Percentiles rank a stretch among this genome's conserved stretches.
phyloP scores from a whole-genome alignment of 64 coral and sea anemone genomes.

The Montipora foliosa region DNA sequence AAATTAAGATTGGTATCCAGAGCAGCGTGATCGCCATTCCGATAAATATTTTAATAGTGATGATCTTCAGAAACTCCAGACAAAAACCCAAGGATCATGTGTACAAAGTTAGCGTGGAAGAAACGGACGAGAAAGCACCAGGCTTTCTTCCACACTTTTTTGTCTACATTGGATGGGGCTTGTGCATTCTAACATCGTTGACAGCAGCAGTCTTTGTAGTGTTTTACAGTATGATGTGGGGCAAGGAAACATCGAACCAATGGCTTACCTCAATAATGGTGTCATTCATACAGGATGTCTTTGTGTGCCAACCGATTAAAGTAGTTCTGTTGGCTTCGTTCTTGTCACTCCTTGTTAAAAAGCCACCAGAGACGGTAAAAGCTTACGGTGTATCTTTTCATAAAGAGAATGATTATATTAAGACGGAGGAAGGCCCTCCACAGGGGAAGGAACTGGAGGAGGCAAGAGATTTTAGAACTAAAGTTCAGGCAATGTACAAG shows the following conservation, averaged over 20 bases:
- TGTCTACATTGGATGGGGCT: conserved; percentile 72
- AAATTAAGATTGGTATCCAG: conserved; percentile 95
- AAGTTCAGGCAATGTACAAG: conserved; percentile 42
- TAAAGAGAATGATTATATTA: background rate
- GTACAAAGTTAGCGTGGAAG: background rate
- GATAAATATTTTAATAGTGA: conserved; percentile 76
- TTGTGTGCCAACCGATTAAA: conserved; percentile 83
- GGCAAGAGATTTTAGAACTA: conserved; percentile 31
- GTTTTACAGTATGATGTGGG: conserved; percentile 92
- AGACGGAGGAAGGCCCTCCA: background rate
- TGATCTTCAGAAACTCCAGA: conserved; percentile 88
- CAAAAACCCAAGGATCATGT: background rate
- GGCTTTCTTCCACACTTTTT: conserved; percentile 77
- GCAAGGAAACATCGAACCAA: conserved; percentile 75
- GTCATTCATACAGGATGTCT: conserved; percentile 78
- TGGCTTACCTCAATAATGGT: conserved; percentile 88
- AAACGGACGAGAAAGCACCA: conserved; percentile 1
- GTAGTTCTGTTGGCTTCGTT: conserved; percentile 68
- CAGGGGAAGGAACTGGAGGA: conserved; percentile 54
- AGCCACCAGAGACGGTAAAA: conserved; percentile 39
- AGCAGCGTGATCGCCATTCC: conserved; percentile 86
- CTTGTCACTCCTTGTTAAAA: conserved; percentile 67
- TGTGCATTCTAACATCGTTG: conserved; percentile 57
- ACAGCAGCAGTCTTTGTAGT: conserved; percentile 73
- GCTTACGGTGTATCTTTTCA: conserved; percentile 34